phyloP scores from a whole-genome alignment of 2,113 vertebrate genomes.

The Barnardius zonarius region DNA sequence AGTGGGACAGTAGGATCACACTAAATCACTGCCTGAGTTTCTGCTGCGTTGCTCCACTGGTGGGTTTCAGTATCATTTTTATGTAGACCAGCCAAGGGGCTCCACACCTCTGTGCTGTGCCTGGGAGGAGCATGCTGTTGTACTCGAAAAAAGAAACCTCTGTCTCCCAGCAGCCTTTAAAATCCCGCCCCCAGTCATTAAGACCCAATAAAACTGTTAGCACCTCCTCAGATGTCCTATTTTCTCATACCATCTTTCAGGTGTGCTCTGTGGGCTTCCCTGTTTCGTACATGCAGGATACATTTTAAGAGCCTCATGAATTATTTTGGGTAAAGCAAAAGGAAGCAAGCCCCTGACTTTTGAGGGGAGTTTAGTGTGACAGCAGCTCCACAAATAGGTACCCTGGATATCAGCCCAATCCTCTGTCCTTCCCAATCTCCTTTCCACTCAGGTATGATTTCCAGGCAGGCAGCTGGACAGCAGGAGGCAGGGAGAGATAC shows the following conservation, averaged over 20 bases:
- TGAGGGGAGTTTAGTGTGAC: neutral
- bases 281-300: neutral
- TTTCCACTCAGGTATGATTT: neutral
- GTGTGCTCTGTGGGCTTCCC: neutral
- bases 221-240: slow-evolving; percentile 9
- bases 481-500: neutral
- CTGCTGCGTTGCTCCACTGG: neutral
- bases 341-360: neutral
- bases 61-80: neutral
- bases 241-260: slow-evolving; percentile 11
- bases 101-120: neutral
- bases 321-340: slow-evolving; percentile 16
- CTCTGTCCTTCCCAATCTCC: neutral
- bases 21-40: neutral
- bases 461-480: neutral
- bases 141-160: neutral
- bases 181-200: neutral
- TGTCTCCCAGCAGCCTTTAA: neutral
- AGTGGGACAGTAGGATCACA: neutral
- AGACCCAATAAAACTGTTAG: slow-evolving; percentile 28
- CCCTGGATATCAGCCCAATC: neutral
- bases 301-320: neutral
- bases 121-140: neutral
- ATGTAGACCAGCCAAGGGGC: neutral
- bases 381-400: neutral